Base-by-base conservation (phyloP, 2,113 vertebrate species). In the Heterochromis multidens region DNA sequence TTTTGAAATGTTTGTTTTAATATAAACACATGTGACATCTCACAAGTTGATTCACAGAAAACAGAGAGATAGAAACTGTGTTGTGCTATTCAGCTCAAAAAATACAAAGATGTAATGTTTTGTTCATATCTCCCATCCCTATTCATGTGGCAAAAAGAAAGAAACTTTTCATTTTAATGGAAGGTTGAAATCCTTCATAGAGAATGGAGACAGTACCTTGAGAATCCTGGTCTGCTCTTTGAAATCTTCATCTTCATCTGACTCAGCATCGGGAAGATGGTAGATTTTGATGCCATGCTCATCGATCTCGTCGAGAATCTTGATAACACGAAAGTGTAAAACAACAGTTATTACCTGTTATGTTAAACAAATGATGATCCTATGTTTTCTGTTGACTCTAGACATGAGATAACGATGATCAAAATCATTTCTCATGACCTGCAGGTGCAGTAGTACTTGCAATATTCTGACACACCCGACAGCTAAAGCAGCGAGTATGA, bases 221-320 rank as follows among this genome's bases (percentile, higher is more conserved):
- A 99, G 96, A 70, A 99, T 98, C 81, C 97, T 96, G 17, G 99
- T 99, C 94, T 99, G 99, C 93, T 99, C 98, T 86, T 99, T 99
- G 88, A 99, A 99, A 84, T 99, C 99, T 87, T 99, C 98, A 82
- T 99, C 99, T 80, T 99, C 99, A 37, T 99, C 99, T 0, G 99
- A 99, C 90, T 99, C 99, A 2, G 98, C 99, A 83, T 99, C 99
- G 6, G 99, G 99, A 54, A 99, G 95, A 87, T 99, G 98, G 92
- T 99, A 99, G 92, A 99, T 99, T 94, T 99, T 99, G 91, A 99
- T 99, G 17, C 96, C 97, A 35, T 99, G 99, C 56, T 99, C 98
- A 86, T 99, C 99, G 21, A 99, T 99, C 95, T 99, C 99, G 92
- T 99, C 98, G 83, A 99, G 95, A 95, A 99, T 97, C 99, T 99